Evolutionary conservation across 1,140 invertebrate genomes (phyloP).

Genomic region (Oreohelix idahoensis): DNA sequence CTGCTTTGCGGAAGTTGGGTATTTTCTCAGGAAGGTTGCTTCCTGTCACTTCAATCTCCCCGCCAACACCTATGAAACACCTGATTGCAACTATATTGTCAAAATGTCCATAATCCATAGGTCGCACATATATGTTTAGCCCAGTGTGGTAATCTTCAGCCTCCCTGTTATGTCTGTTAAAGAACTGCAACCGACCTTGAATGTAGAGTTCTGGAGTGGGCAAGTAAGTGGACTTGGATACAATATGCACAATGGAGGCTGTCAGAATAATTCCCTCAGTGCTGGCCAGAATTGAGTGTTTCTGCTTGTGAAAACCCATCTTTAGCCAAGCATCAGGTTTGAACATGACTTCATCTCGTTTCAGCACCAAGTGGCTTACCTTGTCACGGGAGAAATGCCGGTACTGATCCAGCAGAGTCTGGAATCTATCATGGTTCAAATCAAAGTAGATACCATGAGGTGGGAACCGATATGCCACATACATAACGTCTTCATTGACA

Average conservation of each 20-base stretch:
- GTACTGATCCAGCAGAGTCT: constrained; percentile 52
- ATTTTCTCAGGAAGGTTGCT: constrained; percentile 51
- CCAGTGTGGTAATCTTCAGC: constrained; percentile 56
- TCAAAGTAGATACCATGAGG: constrained; percentile 63
- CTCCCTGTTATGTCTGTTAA: constrained; percentile 56
- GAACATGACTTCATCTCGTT: constrained; percentile 61
- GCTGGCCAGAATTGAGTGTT: constrained; percentile 64
- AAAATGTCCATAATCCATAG: constrained; percentile 59
- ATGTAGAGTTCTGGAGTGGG: constrained; percentile 53
- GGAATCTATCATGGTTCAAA: constrained; percentile 53
- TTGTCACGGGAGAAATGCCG: constrained; percentile 58
- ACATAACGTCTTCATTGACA: constrained; percentile 59
- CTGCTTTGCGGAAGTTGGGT: constrained; percentile 45
- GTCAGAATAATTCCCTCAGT: constrained; percentile 63
- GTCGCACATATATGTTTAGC: constrained; percentile 61
- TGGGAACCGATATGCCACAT: constrained; percentile 63
- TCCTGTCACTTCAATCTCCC: constrained; percentile 57
- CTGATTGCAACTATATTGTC: constrained; percentile 64
- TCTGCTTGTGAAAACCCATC: constrained; percentile 66
- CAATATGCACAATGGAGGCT: constrained; percentile 61
- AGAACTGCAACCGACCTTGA: constrained; percentile 61
- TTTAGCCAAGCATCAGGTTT: constrained; percentile 65
- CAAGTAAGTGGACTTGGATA: constrained; percentile 59
- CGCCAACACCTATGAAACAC: constrained; percentile 64
- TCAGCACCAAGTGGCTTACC: constrained; percentile 52